Conservation (phyloP, 2,113 vertebrate genomes). For the Vicugna pacos region DNA sequence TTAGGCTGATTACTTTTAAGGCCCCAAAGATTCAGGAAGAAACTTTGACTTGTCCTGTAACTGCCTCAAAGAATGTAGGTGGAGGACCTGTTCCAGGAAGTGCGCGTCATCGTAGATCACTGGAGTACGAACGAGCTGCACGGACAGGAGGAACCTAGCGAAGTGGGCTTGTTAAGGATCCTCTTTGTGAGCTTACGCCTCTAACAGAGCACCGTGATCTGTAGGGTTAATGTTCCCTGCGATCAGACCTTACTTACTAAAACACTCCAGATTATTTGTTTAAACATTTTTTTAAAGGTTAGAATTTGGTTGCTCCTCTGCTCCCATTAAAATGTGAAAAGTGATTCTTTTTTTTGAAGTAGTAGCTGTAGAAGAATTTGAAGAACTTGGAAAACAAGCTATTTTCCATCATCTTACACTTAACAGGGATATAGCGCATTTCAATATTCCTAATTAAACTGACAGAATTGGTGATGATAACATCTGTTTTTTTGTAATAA, state of each 20-base stretch:
- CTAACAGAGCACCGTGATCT: not conserved
- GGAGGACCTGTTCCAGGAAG: not conserved
- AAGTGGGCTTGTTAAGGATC: not conserved
- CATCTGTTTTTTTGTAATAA: conserved; percentile 84
- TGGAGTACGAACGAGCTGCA: not conserved
- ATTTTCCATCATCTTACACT: conserved; percentile 56
- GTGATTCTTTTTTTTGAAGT: conserved; percentile 27
- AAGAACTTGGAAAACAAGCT: conserved; percentile 45
- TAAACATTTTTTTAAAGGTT: not conserved
- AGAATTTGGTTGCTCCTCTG: not conserved
- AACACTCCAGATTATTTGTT: not conserved
- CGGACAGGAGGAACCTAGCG: not conserved
- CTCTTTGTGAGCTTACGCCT: not conserved
- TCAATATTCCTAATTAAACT: conserved; percentile 87
- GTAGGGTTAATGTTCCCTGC: not conserved
- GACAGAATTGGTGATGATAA: conserved; percentile 83
- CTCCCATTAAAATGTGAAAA: conserved; percentile 53
- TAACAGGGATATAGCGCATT: conserved; percentile 71
- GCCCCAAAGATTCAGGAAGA: not conserved
- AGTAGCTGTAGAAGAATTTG: conserved; percentile 54
- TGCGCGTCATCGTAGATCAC: not conserved
- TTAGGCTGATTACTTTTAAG: not conserved
- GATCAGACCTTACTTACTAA: not conserved
- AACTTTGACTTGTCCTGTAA: not conserved
- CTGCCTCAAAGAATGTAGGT: not conserved